Percentiles rank a stretch among this genome's conserved stretches.
Conservation (phyloP, 2,888 invertebrate genomes). For the Hofmannophila pseudospretella region DNA sequence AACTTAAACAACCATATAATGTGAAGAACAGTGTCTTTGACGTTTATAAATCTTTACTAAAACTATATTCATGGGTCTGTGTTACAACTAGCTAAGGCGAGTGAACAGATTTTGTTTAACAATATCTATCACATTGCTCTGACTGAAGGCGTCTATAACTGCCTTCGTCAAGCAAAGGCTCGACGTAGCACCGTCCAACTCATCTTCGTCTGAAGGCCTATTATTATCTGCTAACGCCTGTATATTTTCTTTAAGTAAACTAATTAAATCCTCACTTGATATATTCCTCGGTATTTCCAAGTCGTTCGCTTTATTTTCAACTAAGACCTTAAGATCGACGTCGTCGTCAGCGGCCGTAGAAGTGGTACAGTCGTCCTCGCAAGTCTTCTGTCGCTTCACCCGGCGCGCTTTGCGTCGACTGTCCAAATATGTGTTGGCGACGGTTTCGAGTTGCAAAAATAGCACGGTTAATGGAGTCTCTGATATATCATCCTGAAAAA, state of each 20-base stretch:
- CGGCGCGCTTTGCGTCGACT: conserved; percentile 53
- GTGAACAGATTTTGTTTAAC: conserved; percentile 72
- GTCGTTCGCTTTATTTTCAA: conserved; percentile 45
- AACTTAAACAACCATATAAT: too few relatives aligned
- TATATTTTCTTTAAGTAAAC: conserved; percentile 52
- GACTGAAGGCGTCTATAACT: conserved; percentile 82
- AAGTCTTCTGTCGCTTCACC: conserved; percentile 55
- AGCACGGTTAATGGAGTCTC: conserved; percentile 65
- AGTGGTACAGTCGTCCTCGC: conserved; percentile 36
- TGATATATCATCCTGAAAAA: conserved; percentile 62
- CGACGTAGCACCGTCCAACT: conserved; percentile 51
- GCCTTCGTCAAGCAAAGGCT: conserved; percentile 59
- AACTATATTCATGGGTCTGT: too few relatives aligned
- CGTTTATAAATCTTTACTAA: too few relatives aligned
- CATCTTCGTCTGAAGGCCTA: conserved; percentile 39
- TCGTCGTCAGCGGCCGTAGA: conserved; percentile 20
- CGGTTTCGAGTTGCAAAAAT: conserved; percentile 64
- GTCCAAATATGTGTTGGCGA: conserved; percentile 52
- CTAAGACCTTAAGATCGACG: conserved; percentile 41
- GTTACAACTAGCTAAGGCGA: conserved; percentile 42
- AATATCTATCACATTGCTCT: conserved; percentile 76
- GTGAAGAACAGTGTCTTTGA: too few relatives aligned
- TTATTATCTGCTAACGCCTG: conserved; percentile 35
- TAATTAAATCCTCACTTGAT: conserved; percentile 42
- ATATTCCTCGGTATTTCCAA: conserved; percentile 40